Conservation (phyloP, 2,888 invertebrate species). For the Stenolophus ochropezus region DNA sequence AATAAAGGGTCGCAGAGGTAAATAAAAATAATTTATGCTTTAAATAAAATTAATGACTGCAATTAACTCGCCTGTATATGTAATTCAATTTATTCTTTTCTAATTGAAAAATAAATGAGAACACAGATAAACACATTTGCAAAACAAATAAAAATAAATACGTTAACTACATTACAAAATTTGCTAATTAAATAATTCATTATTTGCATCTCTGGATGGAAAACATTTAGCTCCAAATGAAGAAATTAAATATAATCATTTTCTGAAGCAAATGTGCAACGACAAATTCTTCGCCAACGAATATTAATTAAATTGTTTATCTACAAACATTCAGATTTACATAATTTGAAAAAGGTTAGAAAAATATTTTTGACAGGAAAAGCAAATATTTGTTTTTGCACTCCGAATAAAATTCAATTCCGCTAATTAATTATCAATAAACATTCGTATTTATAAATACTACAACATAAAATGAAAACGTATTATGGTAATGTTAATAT, state of each 20-base stretch:
- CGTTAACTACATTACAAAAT: background rate
- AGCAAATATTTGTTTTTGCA: background rate
- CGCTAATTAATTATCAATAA: too few species aligned
- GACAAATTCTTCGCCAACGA: background rate
- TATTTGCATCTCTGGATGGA: background rate
- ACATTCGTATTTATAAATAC: too few species aligned
- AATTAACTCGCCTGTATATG: constrained; percentile 18
- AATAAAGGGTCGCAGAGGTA: background rate
- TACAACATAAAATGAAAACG: too few species aligned
- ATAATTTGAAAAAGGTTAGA: background rate
- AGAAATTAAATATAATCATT: constrained; percentile 16
- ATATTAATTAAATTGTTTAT: constrained; percentile 16
- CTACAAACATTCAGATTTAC: background rate
- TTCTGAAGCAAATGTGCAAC: background rate
- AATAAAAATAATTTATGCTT: constrained; percentile 19
- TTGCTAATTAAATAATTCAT: constrained; percentile 25
- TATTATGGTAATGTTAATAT: too few species aligned
- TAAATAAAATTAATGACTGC: constrained; percentile 28
- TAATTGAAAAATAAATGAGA: constrained; percentile 23
- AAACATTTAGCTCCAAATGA: constrained; percentile 11
- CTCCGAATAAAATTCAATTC: too few species aligned
- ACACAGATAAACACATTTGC: background rate
- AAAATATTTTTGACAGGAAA: background rate
- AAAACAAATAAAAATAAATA: constrained; percentile 30
- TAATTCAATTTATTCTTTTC: constrained; percentile 18